A percentile compares a stretch with the other conserved stretches of the same genome.
phyloP scores from a whole-genome alignment of 37 sponge, comb jelly and placozoan genomes.

The Crambe crambe region DNA sequence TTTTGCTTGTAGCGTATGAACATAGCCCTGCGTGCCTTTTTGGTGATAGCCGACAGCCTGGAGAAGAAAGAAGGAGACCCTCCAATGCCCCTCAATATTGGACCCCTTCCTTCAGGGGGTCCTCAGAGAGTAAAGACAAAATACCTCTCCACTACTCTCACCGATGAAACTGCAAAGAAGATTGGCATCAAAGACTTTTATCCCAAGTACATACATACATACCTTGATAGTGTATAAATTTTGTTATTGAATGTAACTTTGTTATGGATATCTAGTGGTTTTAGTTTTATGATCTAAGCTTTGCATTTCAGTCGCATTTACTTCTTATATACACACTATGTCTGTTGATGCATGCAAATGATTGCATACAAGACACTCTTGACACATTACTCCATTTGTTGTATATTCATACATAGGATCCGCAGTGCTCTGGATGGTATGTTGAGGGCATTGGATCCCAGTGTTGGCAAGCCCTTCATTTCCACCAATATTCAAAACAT shows the following conservation, averaged over 20 bases:
- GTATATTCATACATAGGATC: too few relatives aligned
- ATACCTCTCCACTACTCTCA: slow-evolving; percentile 83
- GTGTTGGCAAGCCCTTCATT: slow-evolving; percentile 73
- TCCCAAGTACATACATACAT: slow-evolving; percentile 46
- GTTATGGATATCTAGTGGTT: background rate
- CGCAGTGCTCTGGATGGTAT: slow-evolving; percentile 81
- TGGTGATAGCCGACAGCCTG: slow-evolving; percentile 87
- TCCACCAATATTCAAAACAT: slow-evolving; percentile 67
- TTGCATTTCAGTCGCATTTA: too few relatives aligned
- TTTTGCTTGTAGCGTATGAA: slow-evolving; percentile 76
- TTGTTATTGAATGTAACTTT: background rate
- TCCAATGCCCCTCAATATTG: slow-evolving; percentile 87
- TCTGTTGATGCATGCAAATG: too few relatives aligned
- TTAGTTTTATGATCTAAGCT: background rate
- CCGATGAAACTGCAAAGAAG: slow-evolving; percentile 86
- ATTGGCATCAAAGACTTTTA: slow-evolving; percentile 85
- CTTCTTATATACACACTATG: too few relatives aligned
- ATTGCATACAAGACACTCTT: too few relatives aligned
- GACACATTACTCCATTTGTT: too few relatives aligned
- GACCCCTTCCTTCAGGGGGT: slow-evolving; percentile 82
- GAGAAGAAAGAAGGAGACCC: slow-evolving; percentile 92
- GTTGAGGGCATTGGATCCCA: slow-evolving; percentile 72
- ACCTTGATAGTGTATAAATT: background rate
- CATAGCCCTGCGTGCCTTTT: slow-evolving; percentile 93
- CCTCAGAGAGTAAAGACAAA: slow-evolving; percentile 60